A percentile compares a stretch with the other conserved stretches of the same genome.
Evolutionary conservation across 2,113 vertebrate species (phyloP).

Genomic region (Silurus meridionalis): DNA sequence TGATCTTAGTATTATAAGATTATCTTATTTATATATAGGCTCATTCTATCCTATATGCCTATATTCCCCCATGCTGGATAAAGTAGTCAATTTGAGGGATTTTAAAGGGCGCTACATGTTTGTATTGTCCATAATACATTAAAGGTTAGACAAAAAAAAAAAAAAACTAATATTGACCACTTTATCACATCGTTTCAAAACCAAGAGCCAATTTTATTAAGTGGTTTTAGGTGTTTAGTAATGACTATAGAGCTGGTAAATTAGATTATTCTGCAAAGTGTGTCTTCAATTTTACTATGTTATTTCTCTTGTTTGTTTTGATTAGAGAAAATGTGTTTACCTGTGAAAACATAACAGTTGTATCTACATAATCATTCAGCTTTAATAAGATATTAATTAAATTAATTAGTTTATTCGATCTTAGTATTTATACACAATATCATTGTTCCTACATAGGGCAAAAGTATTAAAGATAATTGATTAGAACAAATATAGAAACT

Average conservation of each 20-base stretch:
- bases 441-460: background rate
- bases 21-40: background rate
- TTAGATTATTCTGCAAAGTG: slow-evolving; percentile 68
- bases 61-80: slow-evolving; percentile 20
- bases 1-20: background rate
- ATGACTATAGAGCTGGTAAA: slow-evolving; percentile 66
- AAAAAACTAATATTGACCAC: slow-evolving; percentile 66
- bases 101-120: slow-evolving; percentile 66
- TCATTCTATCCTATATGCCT: background rate
- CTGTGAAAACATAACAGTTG: no score
- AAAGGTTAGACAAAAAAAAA: slow-evolving; percentile 62
- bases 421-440: background rate
- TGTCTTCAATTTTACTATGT: slow-evolving; percentile 54
- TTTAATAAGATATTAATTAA: background rate
- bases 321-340: slow-evolving; percentile 50
- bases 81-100: slow-evolving; percentile 63
- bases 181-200: slow-evolving; percentile 68
- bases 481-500: background rate
- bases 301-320: slow-evolving; percentile 61
- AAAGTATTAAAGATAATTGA: background rate
- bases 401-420: background rate
- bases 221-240: slow-evolving; percentile 68
- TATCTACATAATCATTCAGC: background rate
- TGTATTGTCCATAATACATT: slow-evolving; percentile 72
- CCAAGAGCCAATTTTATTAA: slow-evolving; percentile 74